Base-by-base conservation (phyloP, 1,140 invertebrate species). In the Araneus ventricosus region DNA sequence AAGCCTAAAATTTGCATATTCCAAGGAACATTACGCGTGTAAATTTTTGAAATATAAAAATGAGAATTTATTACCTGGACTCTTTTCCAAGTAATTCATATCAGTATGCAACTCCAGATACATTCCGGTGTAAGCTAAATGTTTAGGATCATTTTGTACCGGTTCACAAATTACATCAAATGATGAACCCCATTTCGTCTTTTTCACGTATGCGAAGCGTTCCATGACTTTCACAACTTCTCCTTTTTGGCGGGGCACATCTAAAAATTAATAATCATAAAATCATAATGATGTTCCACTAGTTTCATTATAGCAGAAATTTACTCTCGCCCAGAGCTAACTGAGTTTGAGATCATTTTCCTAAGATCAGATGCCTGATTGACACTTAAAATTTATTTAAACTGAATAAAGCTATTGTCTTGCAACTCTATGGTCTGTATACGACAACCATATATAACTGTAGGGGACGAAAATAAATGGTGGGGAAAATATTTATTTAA, bases 41-140 rank as follows among this genome's bases (percentile, higher is more conserved):
- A 52, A 52, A 52, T 52, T 52, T 52, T 8, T 52, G 17, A 52
- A 52, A 14, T 17, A 52, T 52, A 52, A 52, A n/a, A 45, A 45
- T 45, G 0, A 45, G 7, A 41, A 41, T 45, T 52, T 82, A 5
- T 82, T 95, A 93, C 95, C 95, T 24, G 95, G 95, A n/a, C 94
- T 95, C 80, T 95, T 95, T 94, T 95, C 95, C 30, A 95, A 91
- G 88, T 95, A 95, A 87, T 95, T 95, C 95, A 95, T 95, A 63
- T 95, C 95, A 17, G 95, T 95, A 82, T 95, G 95, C 39, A 95
- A 94, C 61, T 95, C 95, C 67, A 95, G 93, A 87, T 94, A 93
- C 57, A 94, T 80, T 10, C 95, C 95, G 67, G 95, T 94, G 59
- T 94, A 95, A 30, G 95, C 95, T 41, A 95, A 90, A 89, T 95